Base-by-base conservation (phyloP, 2,113 vertebrate species). In the Brienomyrus longianalis region DNA sequence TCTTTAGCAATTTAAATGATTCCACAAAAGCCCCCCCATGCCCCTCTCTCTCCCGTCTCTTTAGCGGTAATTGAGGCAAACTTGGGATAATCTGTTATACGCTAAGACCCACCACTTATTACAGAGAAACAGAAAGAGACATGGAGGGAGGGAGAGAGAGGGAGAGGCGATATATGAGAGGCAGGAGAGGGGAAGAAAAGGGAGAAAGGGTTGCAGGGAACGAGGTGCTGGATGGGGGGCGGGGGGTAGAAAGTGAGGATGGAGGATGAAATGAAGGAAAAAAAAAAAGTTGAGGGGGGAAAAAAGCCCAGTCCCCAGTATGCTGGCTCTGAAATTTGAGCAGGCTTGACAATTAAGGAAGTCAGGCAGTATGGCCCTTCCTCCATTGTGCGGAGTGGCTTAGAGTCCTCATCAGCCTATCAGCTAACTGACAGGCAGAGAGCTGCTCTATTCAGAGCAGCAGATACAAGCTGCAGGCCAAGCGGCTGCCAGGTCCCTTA, bases 401-500 rank as follows among this genome's bases (percentile, higher is more conserved):
- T 98, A 99, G 98, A 98, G 98, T 98, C 97, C 97, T 97, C 95
- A 97, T 98, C 97, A 97, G 97, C 97, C 98, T 99, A 99, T 99
- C 98, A 99, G 98, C 98, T 98, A 97, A 97, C 97, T 98, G 97
- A 98, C 98, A 99, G 98, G 98, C 98, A 97, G 98, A 98, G 98
- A 98, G 98, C 98, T 99, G 98, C 95, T 97, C 98, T 98, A 99
- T 99, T 99, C 98, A 99, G 97, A 98, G 96, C 96, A 94, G 97
- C 97, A 99, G 98, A 99, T 99, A 99, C 98, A 99, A 98, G 98
- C 98, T 98, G 97, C 97, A 97, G 98, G 98, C 98, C 98, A 99
- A 97, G 98, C 98, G 98, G 97, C 98, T 99, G 98, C 98, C 98
- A 98, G 98, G 97, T 99, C 98, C 98, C 98, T 98, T 97, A 98